phyloP scores from a whole-genome alignment of 2,113 vertebrate genomes.

The Xiphophorus maculatus region DNA sequence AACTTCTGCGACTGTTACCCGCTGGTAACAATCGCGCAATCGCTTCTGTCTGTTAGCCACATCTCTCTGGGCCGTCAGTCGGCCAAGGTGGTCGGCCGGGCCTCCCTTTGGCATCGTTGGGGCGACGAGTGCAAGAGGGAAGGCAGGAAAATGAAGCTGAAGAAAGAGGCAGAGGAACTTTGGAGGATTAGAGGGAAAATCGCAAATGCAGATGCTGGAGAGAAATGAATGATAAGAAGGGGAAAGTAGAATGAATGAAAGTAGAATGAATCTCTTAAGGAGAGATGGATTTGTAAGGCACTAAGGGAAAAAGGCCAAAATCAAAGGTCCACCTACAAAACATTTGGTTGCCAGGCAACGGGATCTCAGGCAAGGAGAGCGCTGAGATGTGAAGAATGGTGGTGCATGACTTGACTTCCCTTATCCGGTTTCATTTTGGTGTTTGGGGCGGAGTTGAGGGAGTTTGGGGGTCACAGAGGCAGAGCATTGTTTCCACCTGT shows the following conservation, averaged over 20 bases:
- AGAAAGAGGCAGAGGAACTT: constrained; percentile 2
- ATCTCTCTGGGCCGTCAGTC: constrained; percentile 51
- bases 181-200: constrained; percentile 30
- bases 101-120: constrained; percentile 29
- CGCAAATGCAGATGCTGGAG: constrained; percentile 31
- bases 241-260: constrained; percentile 12
- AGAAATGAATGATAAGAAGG: constrained; percentile 4
- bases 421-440: constrained; percentile 76
- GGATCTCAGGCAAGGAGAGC: constrained; percentile 57
- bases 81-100: constrained; percentile 1
- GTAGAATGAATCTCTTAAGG: neutral
- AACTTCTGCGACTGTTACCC: constrained; percentile 48
- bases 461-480: constrained; percentile 27
- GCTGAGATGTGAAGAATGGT: constrained; percentile 68
- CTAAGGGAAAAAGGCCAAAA: constrained; percentile 56
- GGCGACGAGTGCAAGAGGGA: neutral
- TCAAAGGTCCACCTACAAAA: constrained; percentile 70
- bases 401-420: constrained; percentile 70
- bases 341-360: constrained; percentile 81
- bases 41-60: constrained; percentile 66
- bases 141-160: neutral
- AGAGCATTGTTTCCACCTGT: constrained; percentile 78
- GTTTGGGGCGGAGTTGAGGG: neutral
- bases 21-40: constrained; percentile 43
- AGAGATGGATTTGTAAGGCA: neutral